Conservation (phyloP, 2,113 vertebrate species). For the Acinonyx jubatus region DNA sequence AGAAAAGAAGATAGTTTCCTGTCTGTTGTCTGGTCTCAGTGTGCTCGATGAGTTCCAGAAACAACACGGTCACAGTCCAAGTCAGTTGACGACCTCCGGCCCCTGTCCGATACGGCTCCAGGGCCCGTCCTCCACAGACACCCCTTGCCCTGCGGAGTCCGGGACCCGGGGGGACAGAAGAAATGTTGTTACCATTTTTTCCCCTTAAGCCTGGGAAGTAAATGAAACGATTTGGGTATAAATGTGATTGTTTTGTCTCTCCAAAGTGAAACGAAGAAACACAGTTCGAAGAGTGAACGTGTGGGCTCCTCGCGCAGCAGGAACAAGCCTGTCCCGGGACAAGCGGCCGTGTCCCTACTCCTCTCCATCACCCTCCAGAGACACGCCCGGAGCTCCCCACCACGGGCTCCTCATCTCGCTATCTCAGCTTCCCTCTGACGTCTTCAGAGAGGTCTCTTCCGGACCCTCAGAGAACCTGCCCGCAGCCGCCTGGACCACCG, state of each 20-base stretch:
- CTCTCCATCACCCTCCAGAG: too few relatives aligned
- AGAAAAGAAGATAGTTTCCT: not conserved
- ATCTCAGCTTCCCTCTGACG: fast-evolving
- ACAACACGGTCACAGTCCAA: not conserved
- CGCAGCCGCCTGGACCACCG: fast-evolving
- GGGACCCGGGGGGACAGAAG: too few relatives aligned
- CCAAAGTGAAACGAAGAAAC: not conserved
- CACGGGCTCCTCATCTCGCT: fast-evolving
- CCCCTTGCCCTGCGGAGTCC: not conserved
- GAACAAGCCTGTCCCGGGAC: too few relatives aligned
- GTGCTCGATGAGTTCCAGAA: not conserved
- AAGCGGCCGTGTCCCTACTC: too few relatives aligned
- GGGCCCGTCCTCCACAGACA: not conserved
- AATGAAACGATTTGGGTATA: not conserved
- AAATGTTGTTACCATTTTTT: not conserved
- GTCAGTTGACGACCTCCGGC: not conserved
- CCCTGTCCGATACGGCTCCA: not conserved
- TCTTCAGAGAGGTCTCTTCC: not conserved
- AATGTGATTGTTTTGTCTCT: not conserved
- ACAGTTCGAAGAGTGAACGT: fast-evolving
- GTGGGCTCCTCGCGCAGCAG: not conserved
- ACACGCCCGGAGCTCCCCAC: fast-evolving
- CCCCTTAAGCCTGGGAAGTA: not conserved
- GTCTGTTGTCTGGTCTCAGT: not conserved
- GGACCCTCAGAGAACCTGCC: not conserved